A percentile compares a stretch with the other conserved stretches of the same genome.
These are phyloP conservation scores for Brachionus koreanus DNA, from an alignment of 1,140 invertebrate species.

Conservation along the genomic window DNA sequence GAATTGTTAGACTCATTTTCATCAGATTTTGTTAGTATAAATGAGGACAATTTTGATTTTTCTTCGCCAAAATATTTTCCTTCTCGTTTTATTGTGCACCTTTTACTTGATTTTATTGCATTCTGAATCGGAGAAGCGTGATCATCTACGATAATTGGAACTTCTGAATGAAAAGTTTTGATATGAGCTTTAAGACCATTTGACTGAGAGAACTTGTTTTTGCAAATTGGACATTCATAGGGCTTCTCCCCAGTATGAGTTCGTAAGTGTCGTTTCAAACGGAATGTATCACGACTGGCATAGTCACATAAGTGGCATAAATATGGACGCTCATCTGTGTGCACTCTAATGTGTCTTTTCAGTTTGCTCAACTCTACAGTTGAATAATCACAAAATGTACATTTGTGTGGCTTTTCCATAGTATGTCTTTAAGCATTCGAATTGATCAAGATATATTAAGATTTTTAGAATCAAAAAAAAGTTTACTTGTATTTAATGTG, in stretches of 20 bases:
- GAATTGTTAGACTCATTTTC: not conserved
- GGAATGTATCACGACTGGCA: constrained; percentile 94
- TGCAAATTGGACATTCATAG: constrained; percentile 82
- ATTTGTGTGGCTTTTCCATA: constrained; percentile 90
- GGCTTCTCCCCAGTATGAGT: constrained; percentile 90
- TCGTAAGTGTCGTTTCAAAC: constrained; percentile 81
- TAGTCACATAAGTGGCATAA: constrained; percentile 90
- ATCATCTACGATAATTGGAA: constrained; percentile 49
- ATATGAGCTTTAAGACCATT: constrained; percentile 78
- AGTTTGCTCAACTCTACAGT: constrained; percentile 88
- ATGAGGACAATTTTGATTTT: not conserved
- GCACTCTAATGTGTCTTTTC: constrained; percentile 84
- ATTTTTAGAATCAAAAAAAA: not conserved
- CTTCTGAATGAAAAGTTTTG: constrained; percentile 77
- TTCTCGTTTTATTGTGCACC: not conserved
- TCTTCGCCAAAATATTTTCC: not conserved
- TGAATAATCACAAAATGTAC: constrained; percentile 87
- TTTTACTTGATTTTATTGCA: not conserved
- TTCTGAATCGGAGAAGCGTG: not conserved
- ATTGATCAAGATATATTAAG: constrained; percentile 64
- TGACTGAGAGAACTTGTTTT: constrained; percentile 82
- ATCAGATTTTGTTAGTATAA: not conserved
- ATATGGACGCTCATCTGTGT: constrained; percentile 72
- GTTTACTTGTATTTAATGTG: constrained; percentile 68
- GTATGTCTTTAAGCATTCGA: constrained; percentile 67